Conservation (phyloP, 2,797 vertebrate species). For the Neoniphon sammara region DNA sequence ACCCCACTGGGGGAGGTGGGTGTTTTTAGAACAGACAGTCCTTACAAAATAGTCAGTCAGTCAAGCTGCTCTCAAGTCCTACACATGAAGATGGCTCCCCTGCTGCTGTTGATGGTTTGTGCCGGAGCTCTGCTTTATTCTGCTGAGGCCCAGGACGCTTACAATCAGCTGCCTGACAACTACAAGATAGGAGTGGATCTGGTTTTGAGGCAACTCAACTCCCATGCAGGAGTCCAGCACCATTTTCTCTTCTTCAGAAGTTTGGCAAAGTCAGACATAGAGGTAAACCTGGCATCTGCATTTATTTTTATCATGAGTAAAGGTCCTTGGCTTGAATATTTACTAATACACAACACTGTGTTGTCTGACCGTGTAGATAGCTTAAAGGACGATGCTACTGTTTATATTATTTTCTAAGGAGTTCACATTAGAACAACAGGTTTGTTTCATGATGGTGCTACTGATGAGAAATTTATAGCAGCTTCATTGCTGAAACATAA, state of each 20-base stretch:
- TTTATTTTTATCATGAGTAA: background rate
- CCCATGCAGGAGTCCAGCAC: slow-evolving; percentile 47
- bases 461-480: background rate
- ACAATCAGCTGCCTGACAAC: slow-evolving; percentile 51
- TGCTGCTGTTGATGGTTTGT: slow-evolving; percentile 64
- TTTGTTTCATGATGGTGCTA: background rate
- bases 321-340: background rate
- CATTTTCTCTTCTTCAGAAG: slow-evolving; percentile 77
- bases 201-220: slow-evolving; percentile 62
- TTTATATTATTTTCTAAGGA: background rate
- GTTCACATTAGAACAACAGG: too few relatives aligned
- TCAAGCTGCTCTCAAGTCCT: slow-evolving; percentile 24
- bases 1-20: slow-evolving; percentile 31
- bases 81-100: slow-evolving; percentile 74
- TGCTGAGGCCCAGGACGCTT: slow-evolving; percentile 59
- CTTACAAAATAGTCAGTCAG: slow-evolving; percentile 1
- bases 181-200: slow-evolving; percentile 78
- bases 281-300: slow-evolving; percentile 63
- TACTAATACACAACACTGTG: background rate
- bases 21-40: background rate
- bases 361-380: too few relatives aligned
- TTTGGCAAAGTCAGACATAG: slow-evolving; percentile 56
- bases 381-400: background rate
- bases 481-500: background rate
- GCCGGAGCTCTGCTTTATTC: slow-evolving; percentile 57